These are phyloP conservation scores for Euplexia lucipara DNA, from an alignment of 2,888 invertebrate species.

Conservation along the genomic window DNA sequence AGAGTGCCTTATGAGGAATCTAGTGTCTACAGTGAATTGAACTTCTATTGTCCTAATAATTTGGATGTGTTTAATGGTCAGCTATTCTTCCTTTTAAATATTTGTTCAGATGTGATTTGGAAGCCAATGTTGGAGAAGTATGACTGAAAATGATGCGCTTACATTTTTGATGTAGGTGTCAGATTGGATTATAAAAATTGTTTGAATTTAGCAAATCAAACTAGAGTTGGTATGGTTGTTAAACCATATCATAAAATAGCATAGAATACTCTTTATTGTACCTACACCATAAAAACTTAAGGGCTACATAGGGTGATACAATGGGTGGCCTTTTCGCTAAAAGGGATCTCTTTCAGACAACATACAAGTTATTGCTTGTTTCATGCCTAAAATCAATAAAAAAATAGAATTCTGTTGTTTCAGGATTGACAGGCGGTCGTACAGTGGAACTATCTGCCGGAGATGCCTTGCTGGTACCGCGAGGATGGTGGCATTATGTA, in stretches of 20 bases:
- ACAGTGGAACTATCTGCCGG: slow-evolving; percentile 94
- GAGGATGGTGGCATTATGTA: slow-evolving; percentile 99
- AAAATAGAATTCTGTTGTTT: slow-evolving; percentile 51
- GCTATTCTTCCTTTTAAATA: slow-evolving; percentile 10
- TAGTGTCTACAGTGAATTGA: slow-evolving; percentile 96
- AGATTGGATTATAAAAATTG: background rate
- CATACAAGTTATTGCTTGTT: no score
- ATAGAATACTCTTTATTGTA: background rate
- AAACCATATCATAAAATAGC: background rate
- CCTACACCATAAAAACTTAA: background rate
- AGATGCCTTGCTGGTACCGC: slow-evolving; percentile 97
- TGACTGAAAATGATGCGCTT: background rate
- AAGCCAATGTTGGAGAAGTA: background rate
- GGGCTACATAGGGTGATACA: no score
- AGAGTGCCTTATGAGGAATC: slow-evolving; percentile 99
- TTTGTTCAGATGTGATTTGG: background rate
- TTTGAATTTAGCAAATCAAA: background rate
- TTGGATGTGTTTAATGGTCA: slow-evolving; percentile 87
- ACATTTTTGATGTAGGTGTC: background rate
- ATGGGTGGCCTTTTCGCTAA: no score
- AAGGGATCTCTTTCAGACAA: no score
- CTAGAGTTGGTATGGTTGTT: background rate
- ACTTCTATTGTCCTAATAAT: slow-evolving; percentile 93
- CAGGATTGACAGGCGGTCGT: slow-evolving; percentile 83
- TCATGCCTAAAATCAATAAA: no score